phyloP scores from a whole-genome alignment of 2,888 invertebrate genomes.

The Bombylius discolor region DNA sequence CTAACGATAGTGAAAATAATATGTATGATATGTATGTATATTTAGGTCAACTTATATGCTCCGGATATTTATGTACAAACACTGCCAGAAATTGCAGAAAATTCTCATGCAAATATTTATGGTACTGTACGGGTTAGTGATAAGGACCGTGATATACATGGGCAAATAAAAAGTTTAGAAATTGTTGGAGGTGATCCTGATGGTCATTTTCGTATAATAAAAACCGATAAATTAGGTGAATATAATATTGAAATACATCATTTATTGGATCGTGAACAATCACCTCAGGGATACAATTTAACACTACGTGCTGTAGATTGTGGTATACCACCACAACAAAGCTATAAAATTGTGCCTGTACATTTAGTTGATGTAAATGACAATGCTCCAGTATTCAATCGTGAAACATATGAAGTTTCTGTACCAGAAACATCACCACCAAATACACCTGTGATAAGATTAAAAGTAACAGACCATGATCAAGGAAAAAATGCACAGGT shows the following conservation, averaged over 20 bases:
- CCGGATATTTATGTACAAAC: conserved; percentile 73
- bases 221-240: conserved; percentile 50
- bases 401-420: conserved; percentile 74
- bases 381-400: conserved; percentile 75
- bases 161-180: conserved; percentile 65
- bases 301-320: conserved; percentile 74
- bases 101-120: conserved; percentile 71
- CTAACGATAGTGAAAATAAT: no score
- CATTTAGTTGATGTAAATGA: conserved; percentile 70
- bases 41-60: conserved; percentile 64
- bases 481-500: conserved; percentile 73
- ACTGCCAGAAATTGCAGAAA: conserved; percentile 67
- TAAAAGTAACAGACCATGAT: conserved; percentile 78
- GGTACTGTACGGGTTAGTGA: conserved; percentile 80
- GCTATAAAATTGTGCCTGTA: conserved; percentile 70
- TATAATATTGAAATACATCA: conserved; percentile 69
- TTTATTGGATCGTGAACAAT: conserved; percentile 61
- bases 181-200: conserved; percentile 84
- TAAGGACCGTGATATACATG: conserved; percentile 71
- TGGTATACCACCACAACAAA: conserved; percentile 64
- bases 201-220: conserved; percentile 69
- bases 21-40: no score
- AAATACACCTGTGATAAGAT: conserved; percentile 73
- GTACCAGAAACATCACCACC: conserved; percentile 81
- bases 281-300: conserved; percentile 73